Evolutionary conservation across 1,140 invertebrate species (phyloP).

Genomic region (Heliconius hermathena): DNA sequence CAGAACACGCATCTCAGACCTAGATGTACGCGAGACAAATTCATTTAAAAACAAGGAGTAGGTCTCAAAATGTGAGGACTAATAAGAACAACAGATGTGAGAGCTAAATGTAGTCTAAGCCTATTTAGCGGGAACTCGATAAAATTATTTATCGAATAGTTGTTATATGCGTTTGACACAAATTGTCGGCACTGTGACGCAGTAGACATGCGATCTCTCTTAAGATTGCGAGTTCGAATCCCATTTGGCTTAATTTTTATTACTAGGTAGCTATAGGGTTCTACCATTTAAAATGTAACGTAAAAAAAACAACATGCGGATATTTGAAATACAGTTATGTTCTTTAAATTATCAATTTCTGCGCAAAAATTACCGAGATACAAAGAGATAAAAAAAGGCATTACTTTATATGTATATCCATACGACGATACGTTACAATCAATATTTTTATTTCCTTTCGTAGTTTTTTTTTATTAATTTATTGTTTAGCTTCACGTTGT

Average conservation of each 20-base stretch:
- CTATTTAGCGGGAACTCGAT: conserved; percentile 22
- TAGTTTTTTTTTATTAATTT: too few species aligned
- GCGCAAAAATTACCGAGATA: too few species aligned
- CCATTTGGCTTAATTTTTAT: not conserved
- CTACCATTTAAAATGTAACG: too few species aligned
- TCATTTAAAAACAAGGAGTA: not conserved
- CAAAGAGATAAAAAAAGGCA: too few species aligned
- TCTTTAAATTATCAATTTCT: too few species aligned
- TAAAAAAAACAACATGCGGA: too few species aligned
- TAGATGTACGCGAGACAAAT: not conserved
- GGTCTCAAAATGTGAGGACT: not conserved
- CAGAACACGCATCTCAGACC: not conserved
- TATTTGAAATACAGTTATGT: too few species aligned
- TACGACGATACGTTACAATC: too few species aligned
- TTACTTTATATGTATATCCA: too few species aligned
- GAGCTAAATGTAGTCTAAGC: not conserved
- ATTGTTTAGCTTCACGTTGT: too few species aligned
- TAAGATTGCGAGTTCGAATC: not conserved
- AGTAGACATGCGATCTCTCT: not conserved
- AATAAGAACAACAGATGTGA: not conserved
- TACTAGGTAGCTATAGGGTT: too few species aligned
- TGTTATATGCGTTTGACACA: conserved; percentile 11
- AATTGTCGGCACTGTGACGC: not conserved
- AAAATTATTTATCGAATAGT: conserved; percentile 5
- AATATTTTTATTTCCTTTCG: too few species aligned